Evolutionary conservation across 1,140 invertebrate species (phyloP), one percentile per base, ranked within the genome.

Genomic region (Macrostomum lignano): DNA sequence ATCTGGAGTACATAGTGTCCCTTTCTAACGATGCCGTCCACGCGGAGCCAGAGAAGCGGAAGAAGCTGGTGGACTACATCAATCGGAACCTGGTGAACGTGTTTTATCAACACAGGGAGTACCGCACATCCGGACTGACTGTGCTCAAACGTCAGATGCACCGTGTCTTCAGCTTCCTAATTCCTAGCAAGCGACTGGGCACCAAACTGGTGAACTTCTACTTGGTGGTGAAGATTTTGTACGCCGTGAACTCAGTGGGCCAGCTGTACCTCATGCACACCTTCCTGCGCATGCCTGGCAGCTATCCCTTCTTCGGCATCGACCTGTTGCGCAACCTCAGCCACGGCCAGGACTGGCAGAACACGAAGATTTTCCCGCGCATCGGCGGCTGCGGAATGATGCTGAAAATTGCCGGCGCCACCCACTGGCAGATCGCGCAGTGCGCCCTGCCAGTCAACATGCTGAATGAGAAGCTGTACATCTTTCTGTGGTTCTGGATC

Each of bases 401-500:
- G 11, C 25, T 41, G 19, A 73, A 77, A 42, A 70, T 71, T 0
- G 61, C 77, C 36, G 77, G 74, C 40, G 66, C 77, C 1, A 71
- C 77, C 7, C n/a, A 31, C 24, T 11, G 7, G 9, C 21, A 10
- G n/a, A 26, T 13, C 21, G 7, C 14, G 20, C 5, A 15, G 36
- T 49, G 47, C 31, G 47, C 51, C 22, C 33, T 51, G 66, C 71
- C 73, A 0, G 54, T 76, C 25, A 78, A 78, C 48, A 68, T 78
- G 31, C 66, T 78, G 42, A 74, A 78, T 48, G 74, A 78, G 46
- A 78, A 79, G 58, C 73, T 78, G 20, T 78, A 73, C 49, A 63
- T 67, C 0, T 78, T 73, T 25, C 54, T 77, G 2, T 78, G 74
- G 74, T 77, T 75, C 48, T 79, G 74, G 74, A 70, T 72, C 38